A percentile compares a stretch with the other conserved stretches of the same genome.
Evolutionary conservation across 2,797 vertebrate species (phyloP).

Genomic region (Malurus splendens): DNA sequence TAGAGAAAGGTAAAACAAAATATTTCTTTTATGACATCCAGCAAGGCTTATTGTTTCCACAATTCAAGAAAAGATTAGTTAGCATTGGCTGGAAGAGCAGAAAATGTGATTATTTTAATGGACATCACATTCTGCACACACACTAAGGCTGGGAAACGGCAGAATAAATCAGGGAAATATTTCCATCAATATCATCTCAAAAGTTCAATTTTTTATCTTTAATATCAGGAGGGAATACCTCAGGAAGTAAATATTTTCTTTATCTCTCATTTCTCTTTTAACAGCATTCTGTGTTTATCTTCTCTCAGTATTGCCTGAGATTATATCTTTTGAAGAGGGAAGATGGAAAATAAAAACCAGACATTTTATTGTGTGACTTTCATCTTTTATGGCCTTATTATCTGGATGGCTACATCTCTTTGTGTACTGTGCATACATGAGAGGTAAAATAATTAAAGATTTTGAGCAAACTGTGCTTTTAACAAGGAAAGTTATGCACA

Average conservation of each 20-base stretch:
- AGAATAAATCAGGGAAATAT: neutral
- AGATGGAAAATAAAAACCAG: neutral
- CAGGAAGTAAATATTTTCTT: neutral
- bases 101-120: neutral
- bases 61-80: neutral
- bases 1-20: neutral
- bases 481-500: neutral
- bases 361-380: neutral
- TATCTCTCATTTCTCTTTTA: neutral
- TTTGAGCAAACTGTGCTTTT: neutral
- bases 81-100: neutral
- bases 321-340: neutral
- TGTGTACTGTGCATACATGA: neutral
- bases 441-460: conserved; percentile 10
- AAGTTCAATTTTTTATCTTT: neutral
- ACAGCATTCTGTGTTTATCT: neutral
- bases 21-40: neutral
- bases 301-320: neutral
- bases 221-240: neutral
- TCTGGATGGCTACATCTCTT: conserved; percentile 1
- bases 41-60: neutral
- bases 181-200: neutral
- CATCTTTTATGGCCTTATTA: conserved; percentile 1
- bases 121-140: neutral
- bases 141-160: neutral